Evolutionary conservation across 2,888 invertebrate species (phyloP), one percentile per base, ranked within the genome.

Genomic region (Schizotus pectinicornis): DNA sequence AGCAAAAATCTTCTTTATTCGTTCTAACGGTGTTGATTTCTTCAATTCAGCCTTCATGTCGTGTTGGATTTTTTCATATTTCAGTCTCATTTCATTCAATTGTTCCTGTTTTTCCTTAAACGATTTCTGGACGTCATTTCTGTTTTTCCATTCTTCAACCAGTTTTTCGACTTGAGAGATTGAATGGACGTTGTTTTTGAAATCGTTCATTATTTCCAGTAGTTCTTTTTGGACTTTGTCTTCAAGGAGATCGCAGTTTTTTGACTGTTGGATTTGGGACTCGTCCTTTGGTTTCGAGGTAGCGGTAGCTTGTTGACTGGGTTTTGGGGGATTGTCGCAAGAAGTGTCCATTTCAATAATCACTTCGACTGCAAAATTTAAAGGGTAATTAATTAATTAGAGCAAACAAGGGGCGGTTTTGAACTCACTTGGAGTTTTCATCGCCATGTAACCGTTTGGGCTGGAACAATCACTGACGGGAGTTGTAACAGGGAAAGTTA

Each of bases 51-150:
- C 86, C 73, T 90, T 91, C 72, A 93, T 85, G 67, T 87, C 87
- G 46, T 87, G 87, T 70, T 94, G 92, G 65, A 94, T 89, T 72
- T 88, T 86, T 62, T 94, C 92, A 69, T 94, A 94, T 68, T 91
- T 90, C 22, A 88, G 85, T 39, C 93, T 82, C 88, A 94, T 88
- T 68, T 89, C 87, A 60, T 88, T 88, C 55, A 94, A 80, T 71
- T 93, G 91, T 50, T 91, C 90, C 75, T 92, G 89, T 73, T 93
- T 93, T 66, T 94, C 93, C 71, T 90, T 89, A 68, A 92, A 85
- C 1, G 92, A 93, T 70, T 90, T 91, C 69, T 92, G 91, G 0
- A 94, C 93, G 76, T 94, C 94, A 69, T 93, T 92, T 54, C 94
- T 84, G 68, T 91, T 92, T 71, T 87, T 88, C 94, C 94, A 94